Conservation (phyloP, 2,797 vertebrate species). For the Naso thynnoides region DNA sequence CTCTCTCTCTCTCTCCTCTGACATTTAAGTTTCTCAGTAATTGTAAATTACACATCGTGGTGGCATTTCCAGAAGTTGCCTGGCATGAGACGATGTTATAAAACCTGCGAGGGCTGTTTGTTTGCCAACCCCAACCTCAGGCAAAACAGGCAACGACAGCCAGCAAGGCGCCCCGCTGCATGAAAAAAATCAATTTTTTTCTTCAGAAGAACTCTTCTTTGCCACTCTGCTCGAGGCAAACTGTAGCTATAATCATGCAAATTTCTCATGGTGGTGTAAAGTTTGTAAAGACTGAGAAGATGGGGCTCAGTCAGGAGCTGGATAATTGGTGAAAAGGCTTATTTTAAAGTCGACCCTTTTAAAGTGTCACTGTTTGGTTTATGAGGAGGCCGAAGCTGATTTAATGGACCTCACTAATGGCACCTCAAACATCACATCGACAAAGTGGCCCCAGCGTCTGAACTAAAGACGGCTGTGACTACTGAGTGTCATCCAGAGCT, state of each 20-base stretch:
- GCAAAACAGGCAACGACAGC: constrained; percentile 43
- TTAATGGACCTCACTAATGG: constrained; percentile 51
- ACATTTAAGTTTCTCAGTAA: constrained; percentile 56
- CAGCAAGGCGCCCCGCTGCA: constrained; percentile 44
- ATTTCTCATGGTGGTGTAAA: constrained; percentile 28
- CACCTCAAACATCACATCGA: constrained; percentile 30
- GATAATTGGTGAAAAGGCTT: constrained; percentile 27
- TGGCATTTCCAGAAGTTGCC: constrained; percentile 46
- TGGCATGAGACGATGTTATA: constrained; percentile 53
- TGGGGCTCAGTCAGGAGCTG: background rate
- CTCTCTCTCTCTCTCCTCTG: constrained; percentile 30
- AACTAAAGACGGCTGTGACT: background rate
- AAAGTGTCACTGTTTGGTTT: constrained; percentile 42
- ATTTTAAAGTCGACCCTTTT: constrained; percentile 44
- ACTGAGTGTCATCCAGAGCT: background rate
- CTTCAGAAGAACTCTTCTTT: constrained; percentile 15
- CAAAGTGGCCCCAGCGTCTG: constrained; percentile 12
- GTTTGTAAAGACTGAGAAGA: background rate
- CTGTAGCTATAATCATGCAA: constrained; percentile 6
- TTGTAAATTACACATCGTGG: constrained; percentile 44
- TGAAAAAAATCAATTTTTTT: constrained; percentile 19
- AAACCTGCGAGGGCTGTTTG: constrained; percentile 43
- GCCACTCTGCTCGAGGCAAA: background rate
- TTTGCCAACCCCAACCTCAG: constrained; percentile 51
- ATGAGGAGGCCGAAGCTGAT: constrained; percentile 49